phyloP scores from a whole-genome alignment of 2,888 invertebrate genomes.

The Lasioglossum lativentre region DNA sequence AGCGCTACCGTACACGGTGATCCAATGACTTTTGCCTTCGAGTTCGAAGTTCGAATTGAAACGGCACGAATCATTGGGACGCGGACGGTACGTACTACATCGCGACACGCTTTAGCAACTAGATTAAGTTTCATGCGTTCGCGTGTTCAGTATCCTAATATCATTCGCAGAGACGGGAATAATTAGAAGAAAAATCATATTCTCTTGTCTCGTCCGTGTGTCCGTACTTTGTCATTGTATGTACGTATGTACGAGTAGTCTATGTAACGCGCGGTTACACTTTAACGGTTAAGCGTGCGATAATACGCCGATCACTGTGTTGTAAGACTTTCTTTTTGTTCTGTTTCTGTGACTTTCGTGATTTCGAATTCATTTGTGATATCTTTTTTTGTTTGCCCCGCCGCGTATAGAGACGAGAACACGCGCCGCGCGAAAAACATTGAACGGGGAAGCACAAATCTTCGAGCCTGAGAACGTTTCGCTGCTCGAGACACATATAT shows the following conservation, averaged over 20 bases:
- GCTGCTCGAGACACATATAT: background rate
- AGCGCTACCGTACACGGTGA: background rate
- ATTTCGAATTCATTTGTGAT: conserved; percentile 52
- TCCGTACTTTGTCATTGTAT: conserved; percentile 10
- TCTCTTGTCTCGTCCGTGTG: background rate
- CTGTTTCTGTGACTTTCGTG: conserved; percentile 14
- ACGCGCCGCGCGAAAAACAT: background rate
- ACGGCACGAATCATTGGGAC: background rate
- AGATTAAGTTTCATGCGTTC: background rate
- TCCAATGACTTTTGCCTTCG: background rate
- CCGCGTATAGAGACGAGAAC: conserved; percentile 4
- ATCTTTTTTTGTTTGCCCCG: conserved; percentile 33
- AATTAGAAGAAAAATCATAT: background rate
- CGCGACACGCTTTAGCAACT: background rate
- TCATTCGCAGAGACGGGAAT: background rate
- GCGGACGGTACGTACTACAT: background rate
- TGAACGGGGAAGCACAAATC: conserved; percentile 9
- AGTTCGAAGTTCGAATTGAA: background rate
- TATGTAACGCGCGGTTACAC: conserved; percentile 12
- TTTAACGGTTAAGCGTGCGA: background rate
- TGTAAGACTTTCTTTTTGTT: background rate
- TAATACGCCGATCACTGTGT: background rate
- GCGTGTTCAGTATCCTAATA: conserved; percentile 12
- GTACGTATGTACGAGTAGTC: background rate
- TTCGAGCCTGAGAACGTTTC: conserved; percentile 10